A percentile compares a stretch with the other conserved stretches of the same genome.
Conservation (phyloP, 2,888 invertebrate species). For the Cerceris ruficornis region DNA sequence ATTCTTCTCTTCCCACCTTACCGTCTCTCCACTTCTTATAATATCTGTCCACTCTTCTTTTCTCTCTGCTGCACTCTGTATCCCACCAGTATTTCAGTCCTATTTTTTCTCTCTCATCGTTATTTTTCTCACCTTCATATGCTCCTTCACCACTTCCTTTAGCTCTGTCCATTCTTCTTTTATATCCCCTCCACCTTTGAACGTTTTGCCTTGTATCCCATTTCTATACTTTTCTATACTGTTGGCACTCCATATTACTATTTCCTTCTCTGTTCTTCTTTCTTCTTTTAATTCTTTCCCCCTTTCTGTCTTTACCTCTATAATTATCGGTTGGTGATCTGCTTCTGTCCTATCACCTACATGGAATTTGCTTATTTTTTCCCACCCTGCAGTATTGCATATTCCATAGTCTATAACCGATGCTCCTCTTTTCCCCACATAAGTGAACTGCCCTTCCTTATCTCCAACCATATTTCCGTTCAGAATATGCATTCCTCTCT, state of each 20-base stretch:
- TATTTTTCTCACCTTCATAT: slow-evolving; percentile 2
- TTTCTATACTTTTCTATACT: not conserved
- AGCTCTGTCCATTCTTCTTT: not conserved
- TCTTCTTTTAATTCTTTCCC: not conserved
- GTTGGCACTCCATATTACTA: not conserved
- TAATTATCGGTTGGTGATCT: slow-evolving; percentile 29
- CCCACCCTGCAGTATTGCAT: slow-evolving; percentile 8
- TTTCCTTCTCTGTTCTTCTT: slow-evolving; percentile 13
- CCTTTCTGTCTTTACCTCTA: not conserved
- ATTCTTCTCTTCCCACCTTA: not conserved
- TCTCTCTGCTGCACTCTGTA: slow-evolving; percentile 12
- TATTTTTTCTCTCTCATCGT: not conserved
- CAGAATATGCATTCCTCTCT: not conserved
- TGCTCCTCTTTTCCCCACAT: not conserved
- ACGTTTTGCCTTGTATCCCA: not conserved
- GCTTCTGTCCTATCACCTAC: slow-evolving; percentile 29
- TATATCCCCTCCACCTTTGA: not conserved
- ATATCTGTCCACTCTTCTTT: slow-evolving; percentile 10
- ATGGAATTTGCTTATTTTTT: slow-evolving; percentile 14
- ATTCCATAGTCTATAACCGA: slow-evolving; percentile 44
- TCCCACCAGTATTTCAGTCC: not conserved
- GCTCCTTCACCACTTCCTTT: not conserved
- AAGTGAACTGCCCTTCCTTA: slow-evolving; percentile 5
- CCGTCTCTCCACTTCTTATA: slow-evolving; percentile 1
- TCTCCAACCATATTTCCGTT: slow-evolving; percentile 14